Percentiles rank a stretch among this genome's conserved stretches.
These are phyloP conservation scores for Azorinus chamasolen DNA, from an alignment of 2,888 invertebrate genomes.

Conservation along the genomic window DNA sequence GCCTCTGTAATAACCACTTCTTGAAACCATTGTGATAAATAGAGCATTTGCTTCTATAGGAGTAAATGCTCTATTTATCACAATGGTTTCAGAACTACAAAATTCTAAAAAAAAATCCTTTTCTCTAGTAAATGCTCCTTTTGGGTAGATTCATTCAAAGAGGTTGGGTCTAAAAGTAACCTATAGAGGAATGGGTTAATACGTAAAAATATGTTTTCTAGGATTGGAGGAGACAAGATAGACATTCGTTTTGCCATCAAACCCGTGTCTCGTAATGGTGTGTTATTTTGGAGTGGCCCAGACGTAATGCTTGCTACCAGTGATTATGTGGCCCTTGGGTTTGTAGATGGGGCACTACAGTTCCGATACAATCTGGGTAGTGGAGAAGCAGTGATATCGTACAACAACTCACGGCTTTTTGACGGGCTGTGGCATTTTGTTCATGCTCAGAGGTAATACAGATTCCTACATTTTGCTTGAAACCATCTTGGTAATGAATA, in stretches of 20 bases:
- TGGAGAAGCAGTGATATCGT: slow-evolving; percentile 94
- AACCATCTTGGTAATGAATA: no score
- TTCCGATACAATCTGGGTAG: slow-evolving; percentile 94
- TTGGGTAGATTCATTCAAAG: no score
- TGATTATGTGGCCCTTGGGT: slow-evolving; percentile 94
- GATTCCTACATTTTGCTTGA: no score
- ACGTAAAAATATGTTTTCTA: slow-evolving; percentile 85
- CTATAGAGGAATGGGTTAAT: no score
- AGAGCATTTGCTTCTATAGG: no score
- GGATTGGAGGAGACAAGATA: slow-evolving; percentile 93
- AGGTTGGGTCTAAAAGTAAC: no score
- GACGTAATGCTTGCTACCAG: slow-evolving; percentile 88
- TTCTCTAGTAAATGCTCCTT: no score
- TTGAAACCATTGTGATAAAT: no score
- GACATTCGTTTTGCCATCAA: slow-evolving; percentile 96
- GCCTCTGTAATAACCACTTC: no score
- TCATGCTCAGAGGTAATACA: slow-evolving; percentile 91
- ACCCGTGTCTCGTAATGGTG: slow-evolving; percentile 90
- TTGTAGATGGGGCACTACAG: slow-evolving; percentile 92
- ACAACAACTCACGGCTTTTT: slow-evolving; percentile 94
- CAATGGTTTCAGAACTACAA: no score
- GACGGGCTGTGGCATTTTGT: slow-evolving; percentile 96
- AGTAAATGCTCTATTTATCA: no score
- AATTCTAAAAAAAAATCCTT: no score
- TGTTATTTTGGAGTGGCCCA: slow-evolving; percentile 94